A percentile compares a stretch with the other conserved stretches of the same genome.
phyloP scores from a whole-genome alignment of 2,797 vertebrate genomes.

The Muscicapa striata region DNA sequence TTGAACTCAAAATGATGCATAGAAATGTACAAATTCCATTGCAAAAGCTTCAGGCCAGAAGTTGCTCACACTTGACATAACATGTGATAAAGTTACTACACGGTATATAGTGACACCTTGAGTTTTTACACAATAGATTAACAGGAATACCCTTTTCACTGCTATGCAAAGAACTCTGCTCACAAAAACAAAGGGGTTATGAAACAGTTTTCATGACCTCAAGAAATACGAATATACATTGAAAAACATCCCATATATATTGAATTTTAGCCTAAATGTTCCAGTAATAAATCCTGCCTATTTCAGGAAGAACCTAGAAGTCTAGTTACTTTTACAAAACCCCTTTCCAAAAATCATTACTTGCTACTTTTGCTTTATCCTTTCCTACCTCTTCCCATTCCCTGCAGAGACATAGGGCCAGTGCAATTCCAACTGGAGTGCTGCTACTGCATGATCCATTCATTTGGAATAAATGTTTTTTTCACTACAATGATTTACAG shows the following conservation, averaged over 20 bases:
- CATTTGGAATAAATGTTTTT: background rate
- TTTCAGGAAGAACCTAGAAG: slow-evolving; percentile 59
- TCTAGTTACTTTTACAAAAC: slow-evolving; percentile 29
- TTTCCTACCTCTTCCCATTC: slow-evolving; percentile 17
- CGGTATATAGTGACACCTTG: slow-evolving; percentile 67
- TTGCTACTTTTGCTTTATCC: slow-evolving; percentile 10
- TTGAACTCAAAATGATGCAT: slow-evolving; percentile 76
- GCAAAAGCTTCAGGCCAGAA: slow-evolving; percentile 71
- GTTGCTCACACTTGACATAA: slow-evolving; percentile 73
- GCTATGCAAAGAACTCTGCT: slow-evolving; percentile 62
- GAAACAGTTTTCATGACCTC: slow-evolving; percentile 59
- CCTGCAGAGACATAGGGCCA: background rate
- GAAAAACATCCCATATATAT: slow-evolving; percentile 61
- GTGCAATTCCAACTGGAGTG: background rate
- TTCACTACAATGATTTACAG: background rate
- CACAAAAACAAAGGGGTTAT: slow-evolving; percentile 65
- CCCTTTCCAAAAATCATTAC: background rate
- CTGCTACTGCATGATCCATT: background rate
- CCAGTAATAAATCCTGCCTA: slow-evolving; percentile 56
- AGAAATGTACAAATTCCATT: slow-evolving; percentile 72
- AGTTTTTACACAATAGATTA: slow-evolving; percentile 63
- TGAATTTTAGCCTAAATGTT: slow-evolving; percentile 59
- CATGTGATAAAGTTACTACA: slow-evolving; percentile 74
- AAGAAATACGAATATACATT: slow-evolving; percentile 64
- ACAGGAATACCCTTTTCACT: slow-evolving; percentile 62